Percentiles rank a stretch among this genome's conserved stretches.
These are phyloP conservation scores for Galagoides demidoff DNA, from an alignment of 2,797 vertebrate genomes.

Conservation along the genomic window DNA sequence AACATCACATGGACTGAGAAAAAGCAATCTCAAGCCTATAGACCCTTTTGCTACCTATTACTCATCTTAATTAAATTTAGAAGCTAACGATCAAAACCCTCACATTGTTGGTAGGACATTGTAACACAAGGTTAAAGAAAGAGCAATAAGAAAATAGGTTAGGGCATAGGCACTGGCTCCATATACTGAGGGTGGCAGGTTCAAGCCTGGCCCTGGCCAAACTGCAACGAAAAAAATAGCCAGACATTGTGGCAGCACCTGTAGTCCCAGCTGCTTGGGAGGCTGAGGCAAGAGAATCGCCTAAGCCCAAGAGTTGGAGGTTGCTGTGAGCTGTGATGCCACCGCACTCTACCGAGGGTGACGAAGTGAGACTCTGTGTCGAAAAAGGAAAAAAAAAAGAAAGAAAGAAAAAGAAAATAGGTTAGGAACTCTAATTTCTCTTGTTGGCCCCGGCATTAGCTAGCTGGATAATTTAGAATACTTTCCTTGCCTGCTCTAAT, in stretches of 20 bases:
- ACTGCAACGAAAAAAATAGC: no score
- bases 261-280: no score
- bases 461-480: slow-evolving; percentile 4
- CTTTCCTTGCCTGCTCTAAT: neutral
- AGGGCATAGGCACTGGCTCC: neutral
- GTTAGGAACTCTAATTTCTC: slow-evolving; percentile 36
- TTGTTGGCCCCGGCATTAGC: neutral
- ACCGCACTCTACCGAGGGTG: no score
- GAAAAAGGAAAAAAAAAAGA: no score
- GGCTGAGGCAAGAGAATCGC: no score
- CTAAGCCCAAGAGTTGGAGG: no score
- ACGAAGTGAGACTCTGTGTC: no score
- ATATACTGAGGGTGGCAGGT: no score
- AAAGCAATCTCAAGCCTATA: neutral
- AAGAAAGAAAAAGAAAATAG: neutral
- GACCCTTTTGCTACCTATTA: neutral
- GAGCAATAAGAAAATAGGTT: neutral
- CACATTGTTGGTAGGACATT: slow-evolving; percentile 31
- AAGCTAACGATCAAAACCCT: slow-evolving; percentile 53
- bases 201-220: no score
- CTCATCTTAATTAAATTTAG: slow-evolving; percentile 34
- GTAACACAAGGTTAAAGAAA: neutral
- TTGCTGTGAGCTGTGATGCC: no score
- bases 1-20: slow-evolving; percentile 60
- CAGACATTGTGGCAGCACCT: no score